These are phyloP conservation scores for Hypsopygia costalis DNA, from an alignment of 2,888 invertebrate species.

Conservation along the genomic window DNA sequence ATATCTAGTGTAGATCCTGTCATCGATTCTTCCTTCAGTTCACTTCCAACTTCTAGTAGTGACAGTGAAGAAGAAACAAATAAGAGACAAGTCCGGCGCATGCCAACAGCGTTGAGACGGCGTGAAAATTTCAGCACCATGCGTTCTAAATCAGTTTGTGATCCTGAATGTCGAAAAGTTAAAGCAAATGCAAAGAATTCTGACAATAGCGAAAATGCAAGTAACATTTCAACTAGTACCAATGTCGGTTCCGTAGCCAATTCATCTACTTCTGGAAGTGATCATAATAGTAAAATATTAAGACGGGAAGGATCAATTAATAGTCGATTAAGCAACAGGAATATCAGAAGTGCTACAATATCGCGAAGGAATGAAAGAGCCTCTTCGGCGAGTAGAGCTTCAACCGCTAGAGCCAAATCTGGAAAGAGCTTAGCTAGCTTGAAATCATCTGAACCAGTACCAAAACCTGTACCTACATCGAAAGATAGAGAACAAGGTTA, in stretches of 20 bases:
- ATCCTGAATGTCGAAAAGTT: constrained; percentile 61
- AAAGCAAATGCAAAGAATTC: constrained; percentile 49
- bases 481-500: constrained; percentile 87
- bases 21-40: constrained; percentile 84
- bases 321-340: constrained; percentile 55
- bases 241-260: constrained; percentile 64
- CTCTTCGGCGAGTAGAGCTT: constrained; percentile 79
- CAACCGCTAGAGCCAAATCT: constrained; percentile 82
- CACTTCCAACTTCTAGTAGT: constrained; percentile 73
- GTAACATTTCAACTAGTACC: constrained; percentile 67
- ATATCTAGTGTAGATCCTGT: constrained; percentile 86
- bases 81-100: constrained; percentile 55
- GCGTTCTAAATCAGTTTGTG: constrained; percentile 73
- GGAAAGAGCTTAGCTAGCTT: constrained; percentile 69
- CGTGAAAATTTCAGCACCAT: constrained; percentile 63
- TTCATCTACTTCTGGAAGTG: constrained; percentile 72
- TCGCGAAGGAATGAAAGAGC: constrained; percentile 64
- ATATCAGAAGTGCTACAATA: constrained; percentile 74
- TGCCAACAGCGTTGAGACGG: constrained; percentile 59
- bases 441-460: constrained; percentile 73
- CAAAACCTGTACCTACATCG: constrained; percentile 65
- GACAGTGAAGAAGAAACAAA: constrained; percentile 69
- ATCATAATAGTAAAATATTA: constrained; percentile 58
- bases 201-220: constrained; percentile 64
- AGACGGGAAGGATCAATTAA: constrained; percentile 63